Evolutionary conservation across 2,797 vertebrate species (phyloP).

Genomic region (Astyanax mexicanus): DNA sequence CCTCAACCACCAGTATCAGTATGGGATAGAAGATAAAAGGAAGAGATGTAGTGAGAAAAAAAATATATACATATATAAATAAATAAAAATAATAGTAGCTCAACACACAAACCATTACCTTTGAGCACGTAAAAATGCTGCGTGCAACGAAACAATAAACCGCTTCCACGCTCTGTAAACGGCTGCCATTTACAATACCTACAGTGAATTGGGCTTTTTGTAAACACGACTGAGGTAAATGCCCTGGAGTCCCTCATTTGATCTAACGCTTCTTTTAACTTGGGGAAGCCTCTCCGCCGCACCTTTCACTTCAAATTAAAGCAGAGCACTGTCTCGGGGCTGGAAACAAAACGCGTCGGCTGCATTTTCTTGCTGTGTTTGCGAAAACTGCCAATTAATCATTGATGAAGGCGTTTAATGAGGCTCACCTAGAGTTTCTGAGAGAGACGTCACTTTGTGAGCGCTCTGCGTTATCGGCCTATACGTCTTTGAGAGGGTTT

Average conservation of each 20-base stretch:
- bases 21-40: too few species aligned
- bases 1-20: too few species aligned
- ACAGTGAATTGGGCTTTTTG: constrained; percentile 74
- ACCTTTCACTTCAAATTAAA: constrained; percentile 61
- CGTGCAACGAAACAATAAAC: constrained; percentile 70
- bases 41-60: too few species aligned
- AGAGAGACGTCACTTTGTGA: constrained; percentile 1
- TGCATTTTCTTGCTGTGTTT: constrained; percentile 51
- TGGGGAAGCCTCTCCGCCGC: constrained; percentile 53
- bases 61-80: too few species aligned
- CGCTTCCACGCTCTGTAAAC: constrained; percentile 71
- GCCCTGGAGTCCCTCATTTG: constrained; percentile 75
- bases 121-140: constrained; percentile 56
- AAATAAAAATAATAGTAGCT: too few species aligned
- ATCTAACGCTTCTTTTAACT: constrained; percentile 69
- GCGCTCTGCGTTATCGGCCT: background rate
- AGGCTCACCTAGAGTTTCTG: constrained; percentile 43
- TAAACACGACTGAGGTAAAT: constrained; percentile 77
- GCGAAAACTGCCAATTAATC: constrained; percentile 56
- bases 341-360: constrained; percentile 36
- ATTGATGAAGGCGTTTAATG: constrained; percentile 60
- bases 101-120: constrained; percentile 66
- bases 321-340: constrained; percentile 53
- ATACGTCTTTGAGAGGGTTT: background rate
- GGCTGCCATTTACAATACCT: constrained; percentile 78